phyloP scores from a whole-genome alignment of 2,113 vertebrate species.

The Rhadina sibilatrix region DNA sequence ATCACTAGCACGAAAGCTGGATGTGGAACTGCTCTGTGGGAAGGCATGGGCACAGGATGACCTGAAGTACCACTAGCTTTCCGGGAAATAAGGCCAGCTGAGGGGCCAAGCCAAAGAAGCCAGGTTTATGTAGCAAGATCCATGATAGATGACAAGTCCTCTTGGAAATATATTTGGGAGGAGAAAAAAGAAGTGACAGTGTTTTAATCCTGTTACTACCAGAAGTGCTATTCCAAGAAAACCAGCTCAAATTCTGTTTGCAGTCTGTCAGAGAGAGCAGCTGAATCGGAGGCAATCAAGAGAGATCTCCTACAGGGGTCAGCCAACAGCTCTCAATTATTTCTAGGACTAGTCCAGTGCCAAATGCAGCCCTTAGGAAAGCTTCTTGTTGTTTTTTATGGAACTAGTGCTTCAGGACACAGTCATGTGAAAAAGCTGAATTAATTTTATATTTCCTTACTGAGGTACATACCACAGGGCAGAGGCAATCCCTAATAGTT shows the following conservation, averaged over 20 bases:
- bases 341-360: not conserved
- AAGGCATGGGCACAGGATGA: not conserved
- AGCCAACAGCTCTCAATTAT: not conserved
- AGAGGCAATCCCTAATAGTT: not conserved
- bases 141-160: not conserved
- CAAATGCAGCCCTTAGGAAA: not conserved
- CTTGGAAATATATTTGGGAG: not conserved
- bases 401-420: not conserved
- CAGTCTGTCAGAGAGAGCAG: not conserved
- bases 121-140: not conserved
- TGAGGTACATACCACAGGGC: accelerated
- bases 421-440: not conserved
- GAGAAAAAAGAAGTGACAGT: not conserved
- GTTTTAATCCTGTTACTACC: not conserved
- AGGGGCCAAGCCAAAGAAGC: not conserved
- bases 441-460: not conserved
- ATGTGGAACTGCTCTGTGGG: not conserved
- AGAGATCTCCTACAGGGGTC: not conserved
- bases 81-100: not conserved
- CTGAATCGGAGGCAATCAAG: not conserved
- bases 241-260: not conserved
- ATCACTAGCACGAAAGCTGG: not conserved
- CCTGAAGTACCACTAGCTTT: not conserved
- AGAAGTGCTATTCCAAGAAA: constrained; percentile 12
- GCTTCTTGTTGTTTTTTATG: not conserved